A percentile compares a stretch with the other conserved stretches of the same genome.
Evolutionary conservation across 64 coral and sea anemone genomes (phyloP).

Genomic region (Stichodactyla helianthus): DNA sequence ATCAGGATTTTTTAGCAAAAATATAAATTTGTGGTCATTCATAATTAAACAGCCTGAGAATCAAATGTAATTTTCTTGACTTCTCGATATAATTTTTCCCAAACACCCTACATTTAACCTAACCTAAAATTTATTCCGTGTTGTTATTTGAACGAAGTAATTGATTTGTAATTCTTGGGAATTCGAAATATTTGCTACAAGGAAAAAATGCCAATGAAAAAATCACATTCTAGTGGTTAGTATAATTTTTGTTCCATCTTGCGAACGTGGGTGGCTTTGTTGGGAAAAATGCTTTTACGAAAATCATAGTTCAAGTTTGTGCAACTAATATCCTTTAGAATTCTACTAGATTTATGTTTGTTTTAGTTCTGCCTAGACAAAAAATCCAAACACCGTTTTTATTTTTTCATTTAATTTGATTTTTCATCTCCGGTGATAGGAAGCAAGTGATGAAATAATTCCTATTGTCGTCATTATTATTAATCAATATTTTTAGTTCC

Average conservation of each 20-base stretch:
- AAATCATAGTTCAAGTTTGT: neutral
- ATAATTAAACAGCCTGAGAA: neutral
- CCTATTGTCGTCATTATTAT: neutral
- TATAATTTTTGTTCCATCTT: neutral
- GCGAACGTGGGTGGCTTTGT: neutral
- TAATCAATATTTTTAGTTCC: neutral
- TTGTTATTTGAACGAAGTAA: neutral
- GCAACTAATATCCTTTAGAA: neutral
- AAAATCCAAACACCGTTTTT: neutral
- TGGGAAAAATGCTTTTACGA: neutral
- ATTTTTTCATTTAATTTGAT: neutral
- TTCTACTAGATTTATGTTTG: neutral
- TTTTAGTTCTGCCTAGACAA: neutral
- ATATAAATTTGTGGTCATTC: neutral
- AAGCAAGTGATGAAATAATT: neutral
- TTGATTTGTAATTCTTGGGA: neutral
- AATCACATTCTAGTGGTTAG: neutral
- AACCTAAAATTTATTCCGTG: neutral
- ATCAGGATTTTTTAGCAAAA: neutral
- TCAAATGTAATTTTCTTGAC: neutral
- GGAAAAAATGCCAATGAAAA: neutral
- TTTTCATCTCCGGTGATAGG: neutral
- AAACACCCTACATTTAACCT: neutral
- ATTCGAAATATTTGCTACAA: neutral
- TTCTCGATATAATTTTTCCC: neutral